phyloP scores from a whole-genome alignment of 2,888 invertebrate species.

The Orthosia gothica region DNA sequence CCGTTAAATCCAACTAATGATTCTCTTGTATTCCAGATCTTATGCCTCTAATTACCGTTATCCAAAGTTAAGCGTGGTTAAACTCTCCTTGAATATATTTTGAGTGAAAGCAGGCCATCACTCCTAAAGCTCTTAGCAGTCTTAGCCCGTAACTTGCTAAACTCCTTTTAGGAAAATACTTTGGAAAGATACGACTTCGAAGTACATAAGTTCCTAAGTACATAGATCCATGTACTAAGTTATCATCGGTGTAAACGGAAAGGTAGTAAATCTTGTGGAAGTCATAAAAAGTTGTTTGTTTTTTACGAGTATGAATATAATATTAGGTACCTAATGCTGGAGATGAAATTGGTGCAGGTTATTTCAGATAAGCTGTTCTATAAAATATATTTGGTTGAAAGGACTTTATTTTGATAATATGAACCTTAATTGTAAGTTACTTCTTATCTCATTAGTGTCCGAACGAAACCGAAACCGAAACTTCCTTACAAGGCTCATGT shows the following conservation, averaged over 20 bases:
- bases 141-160: conserved; percentile 5
- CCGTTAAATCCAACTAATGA: conserved; percentile 49
- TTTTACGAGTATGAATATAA: conserved; percentile 64
- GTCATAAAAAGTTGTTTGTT: conserved; percentile 67
- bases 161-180: conserved; percentile 45
- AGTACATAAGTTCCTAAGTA: conserved; percentile 46
- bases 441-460: too few species aligned
- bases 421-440: neutral
- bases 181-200: conserved; percentile 24
- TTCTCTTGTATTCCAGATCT: conserved; percentile 48
- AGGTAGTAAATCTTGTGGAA: conserved; percentile 60
- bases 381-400: conserved; percentile 5
- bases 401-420: neutral
- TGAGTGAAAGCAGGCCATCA: conserved; percentile 36
- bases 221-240: conserved; percentile 51
- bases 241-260: conserved; percentile 57
- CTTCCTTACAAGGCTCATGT: too few species aligned
- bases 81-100: conserved; percentile 52
- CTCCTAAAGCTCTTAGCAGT: conserved; percentile 2
- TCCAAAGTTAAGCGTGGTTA: conserved; percentile 50
- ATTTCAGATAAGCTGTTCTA: conserved; percentile 32
- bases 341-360: conserved; percentile 54
- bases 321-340: conserved; percentile 54
- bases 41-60: conserved; percentile 49
- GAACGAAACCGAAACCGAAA: too few species aligned